These are phyloP conservation scores for Urocolius indicus DNA, from an alignment of 2,113 vertebrate genomes.

Conservation along the genomic window DNA sequence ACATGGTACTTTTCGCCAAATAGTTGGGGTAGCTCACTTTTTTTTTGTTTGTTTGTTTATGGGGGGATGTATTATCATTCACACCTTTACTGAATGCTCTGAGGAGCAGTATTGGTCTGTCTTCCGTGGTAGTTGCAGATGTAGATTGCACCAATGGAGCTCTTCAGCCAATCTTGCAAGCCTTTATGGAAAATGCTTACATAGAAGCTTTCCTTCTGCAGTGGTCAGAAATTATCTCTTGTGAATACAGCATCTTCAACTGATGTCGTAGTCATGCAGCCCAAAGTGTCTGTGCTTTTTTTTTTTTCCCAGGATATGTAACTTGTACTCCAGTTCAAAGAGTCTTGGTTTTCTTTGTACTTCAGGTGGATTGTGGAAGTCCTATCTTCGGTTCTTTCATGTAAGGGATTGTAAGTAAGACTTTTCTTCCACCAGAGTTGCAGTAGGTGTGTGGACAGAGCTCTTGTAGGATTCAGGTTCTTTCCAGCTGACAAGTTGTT, in stretches of 20 bases:
- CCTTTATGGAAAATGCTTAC: not conserved
- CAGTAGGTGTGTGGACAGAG: not conserved
- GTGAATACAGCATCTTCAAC: not conserved
- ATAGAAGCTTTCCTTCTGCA: not conserved
- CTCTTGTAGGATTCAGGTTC: not conserved
- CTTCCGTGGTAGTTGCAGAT: not conserved
- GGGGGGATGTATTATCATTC: not conserved
- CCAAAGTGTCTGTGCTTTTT: not conserved
- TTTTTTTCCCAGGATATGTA: not conserved
- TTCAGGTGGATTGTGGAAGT: not conserved
- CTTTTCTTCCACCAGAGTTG: not conserved
- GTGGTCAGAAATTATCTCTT: not conserved
- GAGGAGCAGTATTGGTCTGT: not conserved
- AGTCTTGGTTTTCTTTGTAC: not conserved
- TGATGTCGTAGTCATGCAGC: rapidly evolving
- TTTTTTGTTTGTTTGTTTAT: not conserved
- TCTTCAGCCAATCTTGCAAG: not conserved
- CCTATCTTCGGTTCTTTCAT: not conserved
- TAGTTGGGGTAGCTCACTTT: not conserved
- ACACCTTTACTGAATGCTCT: not conserved
- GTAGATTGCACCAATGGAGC: not conserved
- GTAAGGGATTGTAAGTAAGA: not conserved
- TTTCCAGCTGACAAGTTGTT: not conserved
- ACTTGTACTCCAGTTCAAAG: not conserved
- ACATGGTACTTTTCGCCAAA: not conserved